Conservation (phyloP, 2,797 vertebrate genomes). For the Allobates femoralis region DNA sequence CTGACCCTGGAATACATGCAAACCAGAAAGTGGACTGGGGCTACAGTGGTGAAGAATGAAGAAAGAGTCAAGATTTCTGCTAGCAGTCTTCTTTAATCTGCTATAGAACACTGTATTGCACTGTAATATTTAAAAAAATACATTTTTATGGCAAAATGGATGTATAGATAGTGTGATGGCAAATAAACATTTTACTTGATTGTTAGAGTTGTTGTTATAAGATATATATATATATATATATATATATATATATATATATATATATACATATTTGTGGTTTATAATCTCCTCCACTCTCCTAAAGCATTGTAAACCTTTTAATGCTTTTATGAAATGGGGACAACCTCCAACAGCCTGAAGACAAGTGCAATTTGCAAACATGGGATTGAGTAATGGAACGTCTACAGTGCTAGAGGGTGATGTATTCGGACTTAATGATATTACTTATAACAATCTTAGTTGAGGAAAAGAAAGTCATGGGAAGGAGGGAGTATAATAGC, state of each 20-base stretch:
- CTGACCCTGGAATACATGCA: no score
- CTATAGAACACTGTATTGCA: background rate
- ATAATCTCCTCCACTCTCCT: background rate
- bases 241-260: background rate
- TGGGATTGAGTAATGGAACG: conserved; percentile 24
- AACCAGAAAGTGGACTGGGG: no score
- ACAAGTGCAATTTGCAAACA: conserved; percentile 53
- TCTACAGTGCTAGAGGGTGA: conserved; percentile 33
- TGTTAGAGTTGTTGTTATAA: background rate
- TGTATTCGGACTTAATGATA: conserved; percentile 42
- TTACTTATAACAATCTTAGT: conserved; percentile 57
- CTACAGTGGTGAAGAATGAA: no score
- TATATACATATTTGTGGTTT: background rate
- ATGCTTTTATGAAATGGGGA: conserved; percentile 45
- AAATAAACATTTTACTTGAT: background rate
- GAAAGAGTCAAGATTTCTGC: no score
- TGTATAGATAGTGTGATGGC: background rate
- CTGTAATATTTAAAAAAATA: background rate
- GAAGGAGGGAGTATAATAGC: conserved; percentile 57
- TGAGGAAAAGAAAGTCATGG: conserved; percentile 35
- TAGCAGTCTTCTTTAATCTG: no score
- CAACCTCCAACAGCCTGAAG: conserved; percentile 19
- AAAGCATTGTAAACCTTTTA: conserved; percentile 28
- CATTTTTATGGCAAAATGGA: background rate
- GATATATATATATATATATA: background rate